Conservation (phyloP, 2,888 invertebrate genomes). For the Imbricaverruca yamaguchii region DNA sequence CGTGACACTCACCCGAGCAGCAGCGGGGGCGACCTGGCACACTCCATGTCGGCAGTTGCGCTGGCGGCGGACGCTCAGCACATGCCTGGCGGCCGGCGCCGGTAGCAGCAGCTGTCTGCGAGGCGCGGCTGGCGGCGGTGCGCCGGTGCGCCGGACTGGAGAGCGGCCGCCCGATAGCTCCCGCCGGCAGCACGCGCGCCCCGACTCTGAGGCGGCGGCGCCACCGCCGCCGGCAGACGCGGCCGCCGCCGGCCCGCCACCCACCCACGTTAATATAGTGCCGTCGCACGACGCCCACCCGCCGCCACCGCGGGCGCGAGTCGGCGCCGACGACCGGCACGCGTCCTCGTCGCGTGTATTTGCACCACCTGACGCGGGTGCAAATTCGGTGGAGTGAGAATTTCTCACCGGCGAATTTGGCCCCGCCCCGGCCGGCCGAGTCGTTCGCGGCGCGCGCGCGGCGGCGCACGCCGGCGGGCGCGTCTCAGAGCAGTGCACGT, state of each 20-base stretch:
- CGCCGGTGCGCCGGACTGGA: background rate
- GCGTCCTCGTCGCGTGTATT: too few relatives aligned
- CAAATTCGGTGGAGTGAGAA: too few relatives aligned
- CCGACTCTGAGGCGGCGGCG: background rate
- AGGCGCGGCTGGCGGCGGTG: background rate
- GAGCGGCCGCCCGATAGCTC: background rate
- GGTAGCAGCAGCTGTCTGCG: background rate
- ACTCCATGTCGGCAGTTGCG: background rate
- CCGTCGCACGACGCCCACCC: background rate
- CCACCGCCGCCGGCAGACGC: background rate
- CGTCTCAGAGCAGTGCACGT: background rate
- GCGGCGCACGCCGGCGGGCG: background rate
- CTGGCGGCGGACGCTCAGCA: background rate
- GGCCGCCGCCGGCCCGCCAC: background rate
- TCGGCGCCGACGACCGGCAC: too few relatives aligned
- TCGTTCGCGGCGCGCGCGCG: background rate
- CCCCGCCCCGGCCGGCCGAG: background rate
- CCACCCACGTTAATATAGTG: background rate
- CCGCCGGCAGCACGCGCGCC: background rate
- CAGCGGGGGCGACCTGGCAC: background rate
- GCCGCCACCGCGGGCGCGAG: too few relatives aligned
- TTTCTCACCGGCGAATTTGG: background rate
- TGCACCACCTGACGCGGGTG: too few relatives aligned
- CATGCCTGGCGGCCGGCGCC: background rate
- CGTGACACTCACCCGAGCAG: background rate